These are phyloP conservation scores for Varanus komodoensis DNA, from an alignment of 2,113 vertebrate genomes.

Conservation along the genomic window DNA sequence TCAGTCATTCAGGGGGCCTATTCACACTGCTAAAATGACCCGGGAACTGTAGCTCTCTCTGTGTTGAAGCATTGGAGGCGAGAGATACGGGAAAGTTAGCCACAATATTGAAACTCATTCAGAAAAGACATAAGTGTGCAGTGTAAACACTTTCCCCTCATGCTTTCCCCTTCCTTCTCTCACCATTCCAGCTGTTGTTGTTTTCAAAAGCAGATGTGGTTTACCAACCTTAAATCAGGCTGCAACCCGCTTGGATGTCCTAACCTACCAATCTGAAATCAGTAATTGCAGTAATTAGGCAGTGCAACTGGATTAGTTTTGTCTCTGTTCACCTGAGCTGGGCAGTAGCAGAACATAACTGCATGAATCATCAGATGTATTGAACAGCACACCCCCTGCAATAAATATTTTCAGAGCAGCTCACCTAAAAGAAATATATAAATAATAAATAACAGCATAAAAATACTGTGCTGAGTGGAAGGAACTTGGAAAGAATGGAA, in stretches of 20 bases:
- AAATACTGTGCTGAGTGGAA: background rate
- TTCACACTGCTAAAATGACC: background rate
- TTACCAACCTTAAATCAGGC: background rate
- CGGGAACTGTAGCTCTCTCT: background rate
- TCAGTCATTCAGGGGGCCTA: background rate
- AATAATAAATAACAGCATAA: too few species aligned
- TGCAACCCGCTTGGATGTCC: background rate
- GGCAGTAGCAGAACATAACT: background rate
- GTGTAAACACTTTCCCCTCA: background rate
- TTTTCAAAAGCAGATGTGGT: background rate
- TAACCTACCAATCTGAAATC: background rate
- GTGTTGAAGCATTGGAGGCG: background rate
- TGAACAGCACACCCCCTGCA: too few species aligned
- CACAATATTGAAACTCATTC: background rate
- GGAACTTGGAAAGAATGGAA: background rate
- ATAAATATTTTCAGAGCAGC: background rate
- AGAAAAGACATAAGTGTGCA: background rate
- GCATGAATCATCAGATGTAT: background rate
- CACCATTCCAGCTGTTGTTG: background rate
- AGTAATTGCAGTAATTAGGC: background rate
- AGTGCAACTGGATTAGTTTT: background rate
- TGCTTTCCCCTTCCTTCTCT: background rate
- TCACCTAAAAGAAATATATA: background rate
- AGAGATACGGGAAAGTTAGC: background rate
- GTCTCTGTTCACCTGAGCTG: background rate